These are phyloP conservation scores for Ommatoiulus sabulosus DNA, from an alignment of 2,888 invertebrate genomes.

Conservation along the genomic window DNA sequence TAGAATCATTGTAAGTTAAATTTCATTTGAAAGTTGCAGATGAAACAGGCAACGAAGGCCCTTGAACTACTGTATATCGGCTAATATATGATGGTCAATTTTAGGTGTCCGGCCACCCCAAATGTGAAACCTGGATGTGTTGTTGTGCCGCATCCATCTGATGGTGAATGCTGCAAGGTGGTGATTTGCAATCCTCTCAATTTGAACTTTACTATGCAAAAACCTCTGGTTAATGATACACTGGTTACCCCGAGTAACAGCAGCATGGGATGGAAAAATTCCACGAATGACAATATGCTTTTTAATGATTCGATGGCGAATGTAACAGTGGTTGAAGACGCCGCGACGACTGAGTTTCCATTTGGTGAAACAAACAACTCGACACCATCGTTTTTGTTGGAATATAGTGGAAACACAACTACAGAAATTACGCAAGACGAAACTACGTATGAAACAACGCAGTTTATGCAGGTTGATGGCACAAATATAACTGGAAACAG, in stretches of 20 bases:
- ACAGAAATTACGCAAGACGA: neutral
- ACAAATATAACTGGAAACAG: neutral
- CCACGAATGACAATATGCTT: neutral
- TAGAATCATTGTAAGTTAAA: too few relatives aligned
- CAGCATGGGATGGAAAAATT: neutral
- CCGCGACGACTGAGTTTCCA: neutral
- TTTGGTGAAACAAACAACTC: neutral
- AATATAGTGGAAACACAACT: neutral
- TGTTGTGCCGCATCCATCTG: conserved; percentile 49
- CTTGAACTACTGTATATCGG: too few relatives aligned
- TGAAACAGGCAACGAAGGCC: too few relatives aligned
- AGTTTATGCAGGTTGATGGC: neutral
- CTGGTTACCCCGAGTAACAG: neutral
- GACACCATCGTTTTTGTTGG: neutral
- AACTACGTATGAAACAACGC: neutral
- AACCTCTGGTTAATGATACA: neutral
- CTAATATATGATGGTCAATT: neutral
- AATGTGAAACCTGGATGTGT: conserved; percentile 47
- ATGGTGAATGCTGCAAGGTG: conserved; percentile 54
- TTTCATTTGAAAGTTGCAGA: too few relatives aligned
- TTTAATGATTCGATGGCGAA: neutral
- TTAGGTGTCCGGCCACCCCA: conserved; percentile 47
- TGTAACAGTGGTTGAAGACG: neutral
- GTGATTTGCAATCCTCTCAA: conserved; percentile 53
- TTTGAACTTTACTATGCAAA: conserved; percentile 37